Conservation (phyloP, 1,140 invertebrate genomes). For the Drosophila trapezifrons region DNA sequence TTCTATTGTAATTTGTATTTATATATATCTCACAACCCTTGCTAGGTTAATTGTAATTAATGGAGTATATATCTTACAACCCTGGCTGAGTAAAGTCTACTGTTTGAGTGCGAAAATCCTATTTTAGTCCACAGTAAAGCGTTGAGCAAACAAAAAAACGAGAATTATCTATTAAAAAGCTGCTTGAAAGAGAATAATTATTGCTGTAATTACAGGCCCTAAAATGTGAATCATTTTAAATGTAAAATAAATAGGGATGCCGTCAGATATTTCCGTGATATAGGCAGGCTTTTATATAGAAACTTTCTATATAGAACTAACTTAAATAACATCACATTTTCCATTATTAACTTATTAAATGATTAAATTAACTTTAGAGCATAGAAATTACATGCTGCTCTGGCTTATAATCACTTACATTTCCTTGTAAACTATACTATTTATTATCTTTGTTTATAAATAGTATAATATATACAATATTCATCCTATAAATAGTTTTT, state of each 20-base stretch:
- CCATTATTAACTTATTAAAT: too few relatives aligned
- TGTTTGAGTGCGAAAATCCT: not conserved
- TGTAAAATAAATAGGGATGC: not conserved
- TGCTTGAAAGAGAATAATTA: not conserved
- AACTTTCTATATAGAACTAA: not conserved
- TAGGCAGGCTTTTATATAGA: not conserved
- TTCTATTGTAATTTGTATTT: not conserved
- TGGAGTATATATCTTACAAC: not conserved
- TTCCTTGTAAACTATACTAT: too few relatives aligned
- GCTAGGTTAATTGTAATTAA: not conserved
- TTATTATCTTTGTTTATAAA: not conserved
- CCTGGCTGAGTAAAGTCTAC: conserved; percentile 3
- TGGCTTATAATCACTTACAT: not conserved
- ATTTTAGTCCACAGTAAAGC: not conserved
- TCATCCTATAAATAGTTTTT: not conserved
- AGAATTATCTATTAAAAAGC: not conserved
- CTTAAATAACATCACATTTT: too few relatives aligned
- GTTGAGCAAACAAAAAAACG: not conserved
- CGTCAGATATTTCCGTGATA: too few relatives aligned
- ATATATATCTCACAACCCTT: too few relatives aligned
- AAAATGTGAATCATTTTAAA: not conserved
- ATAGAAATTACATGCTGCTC: too few relatives aligned
- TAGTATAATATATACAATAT: too few relatives aligned
- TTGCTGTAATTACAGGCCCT: not conserved
- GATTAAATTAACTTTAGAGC: too few relatives aligned